Conservation (phyloP, 92 coral and sea anemone species). For the Actinostola sp. region DNA sequence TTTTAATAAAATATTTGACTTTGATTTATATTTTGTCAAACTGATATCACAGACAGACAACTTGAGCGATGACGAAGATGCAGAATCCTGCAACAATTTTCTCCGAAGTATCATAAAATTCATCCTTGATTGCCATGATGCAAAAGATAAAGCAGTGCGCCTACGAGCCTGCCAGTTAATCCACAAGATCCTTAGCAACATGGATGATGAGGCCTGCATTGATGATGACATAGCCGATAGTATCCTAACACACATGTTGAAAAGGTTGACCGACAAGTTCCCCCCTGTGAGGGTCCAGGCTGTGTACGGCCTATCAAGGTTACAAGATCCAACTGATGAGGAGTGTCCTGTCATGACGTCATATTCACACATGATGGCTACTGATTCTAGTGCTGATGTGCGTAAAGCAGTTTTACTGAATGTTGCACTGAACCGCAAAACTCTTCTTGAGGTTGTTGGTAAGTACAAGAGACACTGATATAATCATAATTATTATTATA, state of each 20-base stretch:
- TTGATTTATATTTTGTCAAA: no score
- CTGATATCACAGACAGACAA: conserved; percentile 25
- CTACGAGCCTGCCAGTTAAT: conserved; percentile 88
- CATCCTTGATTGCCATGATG: conserved; percentile 73
- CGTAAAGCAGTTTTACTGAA: conserved; percentile 75
- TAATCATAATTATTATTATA: background rate
- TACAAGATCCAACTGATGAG: conserved; percentile 85
- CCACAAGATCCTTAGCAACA: conserved; percentile 77
- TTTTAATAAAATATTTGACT: no score
- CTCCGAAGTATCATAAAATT: conserved; percentile 67
- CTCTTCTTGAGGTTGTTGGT: conserved; percentile 80
- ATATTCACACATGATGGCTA: conserved; percentile 70
- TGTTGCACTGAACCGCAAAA: conserved; percentile 70
- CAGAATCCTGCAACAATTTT: conserved; percentile 47
- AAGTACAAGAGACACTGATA: conserved; percentile 7
- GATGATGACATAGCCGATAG: conserved; percentile 92
- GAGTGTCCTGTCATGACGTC: conserved; percentile 80
- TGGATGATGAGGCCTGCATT: conserved; percentile 88
- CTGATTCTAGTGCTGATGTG: conserved; percentile 83
- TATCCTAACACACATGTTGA: conserved; percentile 79
- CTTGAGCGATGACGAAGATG: conserved; percentile 62
- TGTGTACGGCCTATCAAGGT: conserved; percentile 81
- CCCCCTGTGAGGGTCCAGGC: conserved; percentile 88
- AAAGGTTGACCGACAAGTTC: conserved; percentile 80
- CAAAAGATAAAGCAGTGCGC: conserved; percentile 86